These are phyloP conservation scores for Porphyrio hochstetteri DNA, from an alignment of 2,113 vertebrate genomes.

Conservation along the genomic window DNA sequence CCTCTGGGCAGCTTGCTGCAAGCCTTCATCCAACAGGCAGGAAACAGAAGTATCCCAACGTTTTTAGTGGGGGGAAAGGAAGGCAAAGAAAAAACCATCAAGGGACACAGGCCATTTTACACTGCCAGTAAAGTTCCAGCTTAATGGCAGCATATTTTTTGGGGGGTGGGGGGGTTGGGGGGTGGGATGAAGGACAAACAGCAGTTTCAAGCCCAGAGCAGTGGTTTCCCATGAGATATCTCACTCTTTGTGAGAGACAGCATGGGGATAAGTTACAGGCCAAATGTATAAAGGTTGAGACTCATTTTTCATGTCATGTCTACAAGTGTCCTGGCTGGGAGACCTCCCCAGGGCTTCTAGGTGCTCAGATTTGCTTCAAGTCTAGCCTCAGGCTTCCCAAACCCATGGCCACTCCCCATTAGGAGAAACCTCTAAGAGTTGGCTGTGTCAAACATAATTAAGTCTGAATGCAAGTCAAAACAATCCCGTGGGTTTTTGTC, in stretches of 20 bases:
- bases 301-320: slow-evolving; percentile 28
- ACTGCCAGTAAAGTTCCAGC: slow-evolving; percentile 3
- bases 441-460: not conserved
- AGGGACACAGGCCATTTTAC: not conserved
- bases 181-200: not conserved
- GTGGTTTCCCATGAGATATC: not conserved
- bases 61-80: not conserved
- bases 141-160: not conserved
- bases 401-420: not conserved
- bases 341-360: not conserved
- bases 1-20: not conserved
- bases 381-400: not conserved
- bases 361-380: not conserved
- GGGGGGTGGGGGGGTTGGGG: not conserved
- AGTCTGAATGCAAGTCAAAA: slow-evolving; percentile 25
- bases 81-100: not conserved
- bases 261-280: not conserved
- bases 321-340: not conserved
- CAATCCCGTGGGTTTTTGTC: slow-evolving; percentile 1
- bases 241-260: not conserved
- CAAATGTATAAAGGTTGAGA: slow-evolving; percentile 9
- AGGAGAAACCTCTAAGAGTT: not conserved
- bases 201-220: not conserved
- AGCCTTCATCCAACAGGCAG: not conserved
- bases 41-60: not conserved